A percentile compares a stretch with the other conserved stretches of the same genome.
These are phyloP conservation scores for Falco punctatus DNA, from an alignment of 2,113 vertebrate species.

Conservation along the genomic window DNA sequence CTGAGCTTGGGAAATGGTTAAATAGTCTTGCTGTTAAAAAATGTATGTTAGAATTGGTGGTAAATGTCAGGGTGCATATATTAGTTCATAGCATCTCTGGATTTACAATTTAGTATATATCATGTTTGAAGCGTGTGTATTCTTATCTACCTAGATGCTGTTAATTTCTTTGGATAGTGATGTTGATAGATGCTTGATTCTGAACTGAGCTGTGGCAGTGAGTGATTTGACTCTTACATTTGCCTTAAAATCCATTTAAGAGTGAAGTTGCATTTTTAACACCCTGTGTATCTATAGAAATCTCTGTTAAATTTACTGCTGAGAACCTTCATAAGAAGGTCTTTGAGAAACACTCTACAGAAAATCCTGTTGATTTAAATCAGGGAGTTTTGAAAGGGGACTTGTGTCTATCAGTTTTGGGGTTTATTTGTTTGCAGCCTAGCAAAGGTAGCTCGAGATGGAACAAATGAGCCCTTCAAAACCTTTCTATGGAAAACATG, in stretches of 20 bases:
- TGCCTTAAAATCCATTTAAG: not conserved
- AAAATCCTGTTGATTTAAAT: not conserved
- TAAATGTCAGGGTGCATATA: not conserved
- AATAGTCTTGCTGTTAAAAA: not conserved
- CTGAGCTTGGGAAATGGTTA: not conserved
- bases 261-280: not conserved
- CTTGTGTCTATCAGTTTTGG: not conserved
- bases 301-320: not conserved
- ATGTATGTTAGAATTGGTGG: fast-evolving
- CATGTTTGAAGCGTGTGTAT: not conserved
- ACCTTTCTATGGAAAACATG: not conserved
- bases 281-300: not conserved
- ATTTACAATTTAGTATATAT: not conserved
- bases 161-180: not conserved
- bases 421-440: not conserved
- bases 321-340: not conserved
- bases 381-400: not conserved
- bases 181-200: not conserved
- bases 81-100: not conserved
- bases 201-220: not conserved
- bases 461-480: not conserved
- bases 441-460: not conserved
- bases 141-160: not conserved
- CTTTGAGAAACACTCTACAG: not conserved
- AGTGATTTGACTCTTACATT: not conserved